These are phyloP conservation scores for Xenopus laevis DNA, from an alignment of 2,113 vertebrate species.

Conservation along the genomic window DNA sequence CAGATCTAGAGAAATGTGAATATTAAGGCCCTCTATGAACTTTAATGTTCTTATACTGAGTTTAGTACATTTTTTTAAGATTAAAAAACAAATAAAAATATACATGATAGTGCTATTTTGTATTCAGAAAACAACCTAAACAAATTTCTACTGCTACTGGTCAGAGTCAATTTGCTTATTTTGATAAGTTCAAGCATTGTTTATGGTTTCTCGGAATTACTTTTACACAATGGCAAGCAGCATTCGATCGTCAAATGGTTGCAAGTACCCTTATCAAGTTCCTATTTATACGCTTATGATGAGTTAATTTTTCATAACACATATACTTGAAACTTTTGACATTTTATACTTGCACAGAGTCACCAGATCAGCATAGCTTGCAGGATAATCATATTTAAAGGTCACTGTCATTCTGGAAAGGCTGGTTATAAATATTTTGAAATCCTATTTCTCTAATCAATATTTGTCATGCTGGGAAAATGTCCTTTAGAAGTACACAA, in stretches of 20 bases:
- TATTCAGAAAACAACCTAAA: background rate
- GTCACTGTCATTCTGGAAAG: constrained; percentile 31
- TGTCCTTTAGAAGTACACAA: constrained; percentile 18
- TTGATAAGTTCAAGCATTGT: constrained; percentile 42
- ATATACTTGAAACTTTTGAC: constrained; percentile 38
- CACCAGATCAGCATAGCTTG: constrained; percentile 37
- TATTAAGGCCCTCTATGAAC: too few relatives aligned
- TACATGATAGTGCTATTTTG: background rate
- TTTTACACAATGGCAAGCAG: constrained; percentile 32
- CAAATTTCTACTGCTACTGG: background rate
- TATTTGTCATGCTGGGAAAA: constrained; percentile 40
- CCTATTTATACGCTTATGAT: constrained; percentile 32
- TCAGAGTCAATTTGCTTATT: constrained; percentile 11
- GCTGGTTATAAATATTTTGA: constrained; percentile 39
- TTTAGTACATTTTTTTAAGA: too few relatives aligned
- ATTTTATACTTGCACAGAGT: constrained; percentile 11
- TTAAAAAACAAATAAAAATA: too few relatives aligned
- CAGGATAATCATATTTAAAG: constrained; percentile 24
- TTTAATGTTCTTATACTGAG: too few relatives aligned
- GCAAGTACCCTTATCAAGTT: constrained; percentile 42
- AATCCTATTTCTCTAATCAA: constrained; percentile 26
- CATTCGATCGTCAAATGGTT: constrained; percentile 31
- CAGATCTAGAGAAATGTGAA: too few relatives aligned
- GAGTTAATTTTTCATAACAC: constrained; percentile 33
- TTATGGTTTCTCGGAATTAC: constrained; percentile 24